These are phyloP conservation scores for Fregata magnificens DNA, from an alignment of 2,113 vertebrate species.

Conservation along the genomic window DNA sequence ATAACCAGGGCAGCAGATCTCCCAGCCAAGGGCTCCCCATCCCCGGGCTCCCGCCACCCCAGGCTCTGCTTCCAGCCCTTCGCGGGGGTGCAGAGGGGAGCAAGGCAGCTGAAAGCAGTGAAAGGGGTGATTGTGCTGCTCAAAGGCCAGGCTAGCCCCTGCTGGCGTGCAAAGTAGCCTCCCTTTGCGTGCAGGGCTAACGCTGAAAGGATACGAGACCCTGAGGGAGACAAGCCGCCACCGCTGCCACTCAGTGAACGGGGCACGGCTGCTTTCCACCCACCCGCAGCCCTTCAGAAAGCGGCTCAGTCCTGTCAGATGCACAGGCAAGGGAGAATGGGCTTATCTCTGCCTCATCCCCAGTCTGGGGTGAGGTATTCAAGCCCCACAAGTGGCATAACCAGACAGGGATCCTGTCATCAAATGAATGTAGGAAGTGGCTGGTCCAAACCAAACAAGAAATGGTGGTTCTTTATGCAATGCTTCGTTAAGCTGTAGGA, in stretches of 20 bases:
- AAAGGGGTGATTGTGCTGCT: not conserved
- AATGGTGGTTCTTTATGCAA: not conserved
- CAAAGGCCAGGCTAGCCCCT: not conserved
- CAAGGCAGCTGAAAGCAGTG: not conserved
- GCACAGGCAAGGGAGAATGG: not conserved
- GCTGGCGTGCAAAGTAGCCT: not conserved
- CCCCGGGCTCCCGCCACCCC: fast-evolving
- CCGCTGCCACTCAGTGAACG: not conserved
- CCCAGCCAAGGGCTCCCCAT: not conserved
- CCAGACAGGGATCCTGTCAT: not conserved
- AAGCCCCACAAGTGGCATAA: not conserved
- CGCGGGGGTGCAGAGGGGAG: not conserved
- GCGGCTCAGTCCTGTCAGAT: not conserved
- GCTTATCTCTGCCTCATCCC: not conserved
- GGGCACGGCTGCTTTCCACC: not conserved
- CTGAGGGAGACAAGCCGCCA: not conserved
- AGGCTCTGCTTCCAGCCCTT: not conserved
- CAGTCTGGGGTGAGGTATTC: not conserved
- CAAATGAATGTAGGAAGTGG: not conserved
- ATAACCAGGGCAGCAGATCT: not conserved
- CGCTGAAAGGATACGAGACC: not conserved
- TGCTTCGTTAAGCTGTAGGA: not conserved
- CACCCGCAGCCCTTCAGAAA: not conserved
- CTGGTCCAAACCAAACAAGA: not conserved
- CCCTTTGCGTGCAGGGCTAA: not conserved